Percentiles rank a stretch among this genome's conserved stretches.
phyloP scores from a whole-genome alignment of 2,113 vertebrate genomes.

The Caretta caretta region DNA sequence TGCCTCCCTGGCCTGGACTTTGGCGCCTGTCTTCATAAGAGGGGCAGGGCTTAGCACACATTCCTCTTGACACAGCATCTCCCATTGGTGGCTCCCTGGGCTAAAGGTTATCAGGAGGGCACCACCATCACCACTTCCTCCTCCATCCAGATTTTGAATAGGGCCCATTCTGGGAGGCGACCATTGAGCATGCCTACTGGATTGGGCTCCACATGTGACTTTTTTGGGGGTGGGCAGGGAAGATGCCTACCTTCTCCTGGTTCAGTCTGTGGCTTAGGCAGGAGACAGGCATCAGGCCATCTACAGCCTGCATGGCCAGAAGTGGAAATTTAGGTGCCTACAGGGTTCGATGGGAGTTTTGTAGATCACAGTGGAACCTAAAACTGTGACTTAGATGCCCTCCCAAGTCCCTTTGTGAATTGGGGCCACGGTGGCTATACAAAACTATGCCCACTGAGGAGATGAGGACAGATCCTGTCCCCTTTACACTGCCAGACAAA shows the following conservation, averaged over 20 bases:
- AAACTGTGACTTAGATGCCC: too few relatives aligned
- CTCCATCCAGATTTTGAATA: not conserved
- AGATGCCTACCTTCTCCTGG: not conserved
- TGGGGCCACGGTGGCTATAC: not conserved
- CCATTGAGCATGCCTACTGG: not conserved
- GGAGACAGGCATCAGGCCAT: not conserved
- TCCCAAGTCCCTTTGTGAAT: not conserved
- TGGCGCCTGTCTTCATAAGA: not conserved
- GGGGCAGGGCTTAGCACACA: not conserved
- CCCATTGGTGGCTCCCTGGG: not conserved
- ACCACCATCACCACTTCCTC: not conserved
- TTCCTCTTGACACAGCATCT: not conserved
- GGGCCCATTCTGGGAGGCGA: not conserved
- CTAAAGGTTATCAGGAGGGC: not conserved
- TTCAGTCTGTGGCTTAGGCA: not conserved
- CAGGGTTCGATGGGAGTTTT: not conserved
- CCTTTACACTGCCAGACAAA: accelerated
- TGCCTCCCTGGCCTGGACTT: not conserved
- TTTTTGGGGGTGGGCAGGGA: not conserved
- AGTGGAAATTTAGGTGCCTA: not conserved
- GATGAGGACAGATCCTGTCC: accelerated
- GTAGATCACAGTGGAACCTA: too few relatives aligned
- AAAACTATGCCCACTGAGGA: accelerated
- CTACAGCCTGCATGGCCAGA: not conserved
- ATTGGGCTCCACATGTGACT: not conserved